Conservation (phyloP, 1,140 invertebrate genomes). For the Ceratosolen solmsi region DNA sequence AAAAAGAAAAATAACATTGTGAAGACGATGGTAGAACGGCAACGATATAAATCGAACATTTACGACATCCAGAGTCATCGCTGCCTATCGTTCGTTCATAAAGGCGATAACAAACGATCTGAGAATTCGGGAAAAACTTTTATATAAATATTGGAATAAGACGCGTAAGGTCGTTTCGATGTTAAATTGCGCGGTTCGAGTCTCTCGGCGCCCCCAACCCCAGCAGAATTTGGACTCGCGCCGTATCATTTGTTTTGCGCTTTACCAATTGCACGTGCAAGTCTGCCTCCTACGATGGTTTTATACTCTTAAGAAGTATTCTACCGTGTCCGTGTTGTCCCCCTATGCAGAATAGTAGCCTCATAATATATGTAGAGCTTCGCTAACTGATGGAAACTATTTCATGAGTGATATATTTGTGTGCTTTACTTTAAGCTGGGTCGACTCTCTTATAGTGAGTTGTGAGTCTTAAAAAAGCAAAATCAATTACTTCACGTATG, state of each 20-base stretch:
- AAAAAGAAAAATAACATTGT: slow-evolving; percentile 16
- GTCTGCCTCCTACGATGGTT: background rate
- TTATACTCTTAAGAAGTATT: background rate
- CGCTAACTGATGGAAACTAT: background rate
- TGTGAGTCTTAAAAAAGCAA: background rate
- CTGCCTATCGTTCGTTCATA: background rate
- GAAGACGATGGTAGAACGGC: background rate
- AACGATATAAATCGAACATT: slow-evolving; percentile 21
- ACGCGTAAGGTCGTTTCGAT: slow-evolving; percentile 28
- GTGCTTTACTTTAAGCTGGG: background rate
- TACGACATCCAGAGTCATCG: background rate
- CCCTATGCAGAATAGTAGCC: background rate
- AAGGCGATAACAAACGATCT: slow-evolving; percentile 35
- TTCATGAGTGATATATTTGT: slow-evolving; percentile 22
- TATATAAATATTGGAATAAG: slow-evolving; percentile 50
- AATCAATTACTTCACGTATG: too few species aligned
- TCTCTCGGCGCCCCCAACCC: background rate
- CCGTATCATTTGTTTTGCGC: slow-evolving; percentile 52
- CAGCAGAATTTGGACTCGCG: slow-evolving; percentile 25
- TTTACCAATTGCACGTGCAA: slow-evolving; percentile 41
- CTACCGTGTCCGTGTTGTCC: background rate
- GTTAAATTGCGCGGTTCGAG: slow-evolving; percentile 29
- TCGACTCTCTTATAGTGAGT: background rate
- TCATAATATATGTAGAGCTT: background rate
- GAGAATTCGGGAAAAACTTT: slow-evolving; percentile 22